Conservation (phyloP, 2,888 invertebrate species). For the Clivina fossor region DNA sequence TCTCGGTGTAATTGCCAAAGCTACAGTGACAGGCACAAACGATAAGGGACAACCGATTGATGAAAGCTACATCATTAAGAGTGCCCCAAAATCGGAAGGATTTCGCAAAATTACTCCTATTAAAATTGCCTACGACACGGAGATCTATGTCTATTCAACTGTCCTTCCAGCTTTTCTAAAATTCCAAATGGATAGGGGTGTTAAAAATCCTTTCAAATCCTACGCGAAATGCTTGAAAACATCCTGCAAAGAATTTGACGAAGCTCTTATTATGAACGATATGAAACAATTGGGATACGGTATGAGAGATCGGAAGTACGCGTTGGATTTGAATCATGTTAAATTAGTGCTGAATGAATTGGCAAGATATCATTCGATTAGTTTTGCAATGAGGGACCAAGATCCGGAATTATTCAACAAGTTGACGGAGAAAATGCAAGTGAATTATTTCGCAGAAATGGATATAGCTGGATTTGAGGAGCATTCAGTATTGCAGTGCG, state of each 20-base stretch:
- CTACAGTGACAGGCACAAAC: slow-evolving; percentile 33
- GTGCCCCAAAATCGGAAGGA: slow-evolving; percentile 39
- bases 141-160: slow-evolving; percentile 43
- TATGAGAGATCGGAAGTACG: slow-evolving; percentile 39
- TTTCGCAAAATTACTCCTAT: slow-evolving; percentile 41
- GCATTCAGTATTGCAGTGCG: slow-evolving; percentile 1
- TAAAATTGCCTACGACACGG: slow-evolving; percentile 41
- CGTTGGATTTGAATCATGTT: slow-evolving; percentile 45
- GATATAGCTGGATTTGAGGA: neutral
- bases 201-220: slow-evolving; percentile 36
- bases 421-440: slow-evolving; percentile 35
- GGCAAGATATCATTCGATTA: slow-evolving; percentile 46
- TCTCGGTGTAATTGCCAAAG: slow-evolving; percentile 42
- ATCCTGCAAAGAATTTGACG: slow-evolving; percentile 36
- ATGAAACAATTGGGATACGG: slow-evolving; percentile 40
- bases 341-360: slow-evolving; percentile 43
- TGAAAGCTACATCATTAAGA: slow-evolving; percentile 42
- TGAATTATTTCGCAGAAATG: slow-evolving; percentile 36
- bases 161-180: slow-evolving; percentile 42
- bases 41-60: slow-evolving; percentile 23
- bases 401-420: slow-evolving; percentile 41
- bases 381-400: slow-evolving; percentile 44
- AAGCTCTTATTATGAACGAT: slow-evolving; percentile 44
- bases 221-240: slow-evolving; percentile 37
- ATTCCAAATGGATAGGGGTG: slow-evolving; percentile 39